Evolutionary conservation across 2,113 vertebrate species (phyloP), one percentile per base, ranked within the genome.

Genomic region (Rhea americana): DNA sequence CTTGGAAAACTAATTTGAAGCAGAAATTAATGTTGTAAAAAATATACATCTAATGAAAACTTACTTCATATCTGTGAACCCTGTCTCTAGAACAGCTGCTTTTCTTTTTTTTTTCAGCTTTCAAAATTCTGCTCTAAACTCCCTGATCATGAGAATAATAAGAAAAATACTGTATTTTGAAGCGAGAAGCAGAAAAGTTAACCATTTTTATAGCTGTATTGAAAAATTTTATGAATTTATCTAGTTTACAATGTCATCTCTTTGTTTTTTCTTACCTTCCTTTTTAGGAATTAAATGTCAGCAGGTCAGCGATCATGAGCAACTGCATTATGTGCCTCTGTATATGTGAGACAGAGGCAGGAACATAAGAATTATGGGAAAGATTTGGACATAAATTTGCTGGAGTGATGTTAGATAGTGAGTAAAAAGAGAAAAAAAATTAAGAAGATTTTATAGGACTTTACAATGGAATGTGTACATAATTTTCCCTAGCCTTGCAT

Each of bases 41-140:
- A 82, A 20, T 30, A 37, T 0, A 0, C 24, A 19, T n/a, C 3
- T 79, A 21, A 82, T 4, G 3, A 73, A 47, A 65, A 15, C 19
- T 56, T 59, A 35, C 24, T 62, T 78, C 0, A 1, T 11, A 28
- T 0, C 0, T 53, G 13, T n/a, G 66, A 70, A 39, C 3, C 2
- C 35, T 76, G 22, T 50, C 22, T 81, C 6, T 63, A 47, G 43
- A 79, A 59, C 13, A 8, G 6, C 62, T 67, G n/a, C 2, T 59
- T 62, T 48, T 3, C 37, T 87, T 43, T 51, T 84, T 25, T 88
- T 22, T 68, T 82, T 51, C 25, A 18, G 5, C 61, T 32, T 77
- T 41, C 50, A 62, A 43, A 86, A 76, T 51, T 68, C 13, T 62
- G 5, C 32, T 77, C 16, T 55, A 19, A 83, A 55, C 13, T 73